These are phyloP conservation scores for Balaenoptera acutorostrata DNA, from an alignment of 2,113 vertebrate species.

Conservation along the genomic window DNA sequence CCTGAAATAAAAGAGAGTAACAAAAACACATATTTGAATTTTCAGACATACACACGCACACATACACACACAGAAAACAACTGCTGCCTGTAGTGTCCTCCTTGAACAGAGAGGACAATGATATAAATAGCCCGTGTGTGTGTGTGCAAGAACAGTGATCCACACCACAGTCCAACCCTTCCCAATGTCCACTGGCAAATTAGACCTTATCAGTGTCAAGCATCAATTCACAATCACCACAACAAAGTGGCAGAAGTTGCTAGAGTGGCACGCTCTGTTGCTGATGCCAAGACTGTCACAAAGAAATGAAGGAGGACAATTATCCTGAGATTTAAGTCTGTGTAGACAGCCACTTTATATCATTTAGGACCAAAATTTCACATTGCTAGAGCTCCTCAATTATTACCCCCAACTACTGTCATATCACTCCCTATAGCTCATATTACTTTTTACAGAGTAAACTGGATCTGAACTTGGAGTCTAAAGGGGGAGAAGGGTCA, in stretches of 20 bases:
- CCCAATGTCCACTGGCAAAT: conserved; percentile 66
- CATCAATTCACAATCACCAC: conserved; percentile 53
- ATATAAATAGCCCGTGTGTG: conserved; percentile 31
- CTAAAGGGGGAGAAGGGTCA: background rate
- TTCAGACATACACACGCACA: background rate
- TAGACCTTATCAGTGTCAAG: conserved; percentile 71
- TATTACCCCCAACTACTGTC: background rate
- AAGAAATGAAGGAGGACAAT: conserved; percentile 51
- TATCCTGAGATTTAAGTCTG: conserved; percentile 57
- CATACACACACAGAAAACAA: background rate
- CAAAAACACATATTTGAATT: background rate
- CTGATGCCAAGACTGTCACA: conserved; percentile 48
- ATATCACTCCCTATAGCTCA: background rate
- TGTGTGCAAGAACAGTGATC: background rate
- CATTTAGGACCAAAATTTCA: conserved; percentile 21
- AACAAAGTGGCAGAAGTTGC: conserved; percentile 67
- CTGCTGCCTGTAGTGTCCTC: background rate
- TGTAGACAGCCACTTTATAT: conserved; percentile 57
- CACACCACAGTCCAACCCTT: conserved; percentile 34
- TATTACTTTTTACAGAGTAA: background rate
- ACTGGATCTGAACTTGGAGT: conserved; percentile 15
- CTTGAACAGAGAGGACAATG: background rate
- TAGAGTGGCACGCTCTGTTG: conserved; percentile 51
- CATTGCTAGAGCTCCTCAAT: background rate
- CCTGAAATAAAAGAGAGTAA: background rate